Evolutionary conservation across 2,888 invertebrate genomes (phyloP).

Genomic region (Bhutanitis thaidina): DNA sequence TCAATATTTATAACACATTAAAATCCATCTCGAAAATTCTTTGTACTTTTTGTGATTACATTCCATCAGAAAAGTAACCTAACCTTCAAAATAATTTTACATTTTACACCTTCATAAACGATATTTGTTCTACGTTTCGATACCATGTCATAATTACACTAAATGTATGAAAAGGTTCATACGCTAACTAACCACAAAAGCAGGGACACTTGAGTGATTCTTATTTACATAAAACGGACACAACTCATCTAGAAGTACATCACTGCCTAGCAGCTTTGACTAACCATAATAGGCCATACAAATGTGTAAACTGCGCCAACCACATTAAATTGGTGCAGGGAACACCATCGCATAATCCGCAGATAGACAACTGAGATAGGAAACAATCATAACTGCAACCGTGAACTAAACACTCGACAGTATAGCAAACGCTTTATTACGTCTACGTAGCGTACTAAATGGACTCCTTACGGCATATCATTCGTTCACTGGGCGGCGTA

Average conservation of each 20-base stretch:
- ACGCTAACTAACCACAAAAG: conserved; percentile 36
- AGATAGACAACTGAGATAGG: neutral
- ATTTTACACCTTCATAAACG: conserved; percentile 53
- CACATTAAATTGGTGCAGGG: neutral
- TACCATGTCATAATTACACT: conserved; percentile 59
- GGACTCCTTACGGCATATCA: conserved; percentile 21
- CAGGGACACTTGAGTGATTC: conserved; percentile 18
- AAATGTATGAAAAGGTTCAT: conserved; percentile 54
- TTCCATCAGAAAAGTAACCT: conserved; percentile 58
- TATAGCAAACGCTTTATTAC: neutral
- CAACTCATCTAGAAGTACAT: conserved; percentile 4
- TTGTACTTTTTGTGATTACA: conserved; percentile 70
- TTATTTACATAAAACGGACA: conserved; percentile 23
- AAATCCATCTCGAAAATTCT: conserved; percentile 51
- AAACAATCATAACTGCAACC: neutral
- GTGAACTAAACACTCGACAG: neutral
- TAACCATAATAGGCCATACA: neutral
- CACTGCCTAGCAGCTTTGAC: neutral
- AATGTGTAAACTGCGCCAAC: neutral
- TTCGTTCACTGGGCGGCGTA: conserved; percentile 38
- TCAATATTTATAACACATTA: conserved; percentile 37
- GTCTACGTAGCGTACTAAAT: conserved; percentile 1
- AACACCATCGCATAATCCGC: neutral
- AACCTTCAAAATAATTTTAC: conserved; percentile 54
- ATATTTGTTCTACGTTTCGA: conserved; percentile 40